These are phyloP conservation scores for Xyrichtys novacula DNA, from an alignment of 2,797 vertebrate genomes.

Conservation along the genomic window DNA sequence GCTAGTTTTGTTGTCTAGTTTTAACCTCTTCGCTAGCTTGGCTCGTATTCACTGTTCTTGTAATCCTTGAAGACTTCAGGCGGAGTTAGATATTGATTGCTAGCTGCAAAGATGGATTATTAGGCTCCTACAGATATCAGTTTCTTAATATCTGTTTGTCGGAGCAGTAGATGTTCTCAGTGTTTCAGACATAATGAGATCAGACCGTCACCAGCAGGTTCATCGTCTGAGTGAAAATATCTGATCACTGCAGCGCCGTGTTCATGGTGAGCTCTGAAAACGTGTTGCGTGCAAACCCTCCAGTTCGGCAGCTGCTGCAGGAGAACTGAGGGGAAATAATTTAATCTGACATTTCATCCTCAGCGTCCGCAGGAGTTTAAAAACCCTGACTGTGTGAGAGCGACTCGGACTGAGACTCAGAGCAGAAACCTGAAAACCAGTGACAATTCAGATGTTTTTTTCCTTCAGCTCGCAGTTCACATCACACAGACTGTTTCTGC, in stretches of 20 bases:
- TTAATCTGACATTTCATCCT: neutral
- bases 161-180: too few relatives aligned
- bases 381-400: neutral
- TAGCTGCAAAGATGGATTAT: too few relatives aligned
- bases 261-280: neutral
- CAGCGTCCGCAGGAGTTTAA: neutral
- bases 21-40: too few relatives aligned
- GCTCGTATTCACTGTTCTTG: too few relatives aligned
- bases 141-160: too few relatives aligned
- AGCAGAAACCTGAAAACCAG: too few relatives aligned
- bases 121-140: too few relatives aligned
- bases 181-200: too few relatives aligned
- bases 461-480: slow-evolving; percentile 25
- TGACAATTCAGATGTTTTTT: slow-evolving; percentile 3
- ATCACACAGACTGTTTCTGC: slow-evolving; percentile 36
- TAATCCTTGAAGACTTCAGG: too few relatives aligned
- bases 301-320: slow-evolving; percentile 1
- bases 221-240: too few relatives aligned
- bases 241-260: neutral
- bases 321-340: neutral
- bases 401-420: neutral
- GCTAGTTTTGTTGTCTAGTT: too few relatives aligned
- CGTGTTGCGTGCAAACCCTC: neutral
- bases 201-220: neutral
- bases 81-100: too few relatives aligned